Base-by-base conservation (phyloP, 2,113 vertebrate genomes). In the Pimephales promelas region DNA sequence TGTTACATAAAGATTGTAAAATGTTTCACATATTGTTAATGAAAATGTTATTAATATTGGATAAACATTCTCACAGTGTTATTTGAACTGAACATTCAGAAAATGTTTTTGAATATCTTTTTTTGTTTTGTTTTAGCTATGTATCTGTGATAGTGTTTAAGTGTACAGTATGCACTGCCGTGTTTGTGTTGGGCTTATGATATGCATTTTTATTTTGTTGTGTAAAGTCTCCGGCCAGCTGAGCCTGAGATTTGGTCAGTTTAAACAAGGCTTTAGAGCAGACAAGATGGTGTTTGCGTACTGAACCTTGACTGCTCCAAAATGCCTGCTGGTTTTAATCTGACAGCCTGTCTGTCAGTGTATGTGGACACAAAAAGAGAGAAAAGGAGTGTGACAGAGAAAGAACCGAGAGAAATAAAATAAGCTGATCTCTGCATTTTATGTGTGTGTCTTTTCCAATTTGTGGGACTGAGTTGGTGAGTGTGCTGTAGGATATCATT, bases 401-500 rank as follows among this genome's bases (percentile, higher is more conserved):
- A 13, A 49, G 62, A 49, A 22, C 49, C 4, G 24, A 22, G 45
- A 74, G 34, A 59, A 45, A 77, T 43, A 45, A 56, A 81, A 84
- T 47, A 10, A 84, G 86, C 86, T 87, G 83, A 87, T 54, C 34
- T 49, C n/a, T n/a, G 75, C 52, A 62, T 84, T 84, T 82, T 54
- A 24, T 64, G 24, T 45, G 79, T 73, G 74, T 43, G 43, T 28
- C 61, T 40, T 68, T 81, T 54, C 31, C 64, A 81, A 81, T 81
- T 81, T 81, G 64, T 70, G 79, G 24, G 57, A 61, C 56, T 28
- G 36, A 20, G 57, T 49, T 81, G n/a, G 79, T 52, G 20, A 81
- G 22, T 70, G 31, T 40, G 64, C 64, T 40, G 28, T 34, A 81
- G 64, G 79, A 81, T 81, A 81, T 81, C 45, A 70, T 81, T 81